Base-by-base conservation (phyloP, 2,797 vertebrate species). In the Amazona finschi region DNA sequence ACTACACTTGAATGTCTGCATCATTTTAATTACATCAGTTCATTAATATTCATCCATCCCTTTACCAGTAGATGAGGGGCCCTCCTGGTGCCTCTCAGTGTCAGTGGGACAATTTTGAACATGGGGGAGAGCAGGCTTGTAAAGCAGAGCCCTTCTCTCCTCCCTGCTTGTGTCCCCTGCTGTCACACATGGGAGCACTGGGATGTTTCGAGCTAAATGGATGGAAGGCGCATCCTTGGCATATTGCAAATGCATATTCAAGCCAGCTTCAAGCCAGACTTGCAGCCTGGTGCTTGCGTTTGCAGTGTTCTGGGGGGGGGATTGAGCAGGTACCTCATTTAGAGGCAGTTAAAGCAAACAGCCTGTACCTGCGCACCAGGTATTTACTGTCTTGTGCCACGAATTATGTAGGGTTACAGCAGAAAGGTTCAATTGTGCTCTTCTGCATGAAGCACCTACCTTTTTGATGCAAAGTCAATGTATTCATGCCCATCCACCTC, bases 361-460 rank as follows among this genome's bases (percentile, higher is more conserved):
- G 96, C 92, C 95, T 87, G 94, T 95, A 84, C 87, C 85, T 94
- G 79, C 94, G 90, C 97, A 83, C 72, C 39, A 61, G 65, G 81
- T n/a, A 57, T 95, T 96, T 79, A 27, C 69, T 55, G 91, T 60
- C 80, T 27, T 9, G 46, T 89, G 72, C 90, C 92, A 64, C 95
- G 97, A 96, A 94, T 97, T 96, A 92, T 47, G 95, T 83, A 91
- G 97, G 96, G 91, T 98, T 95, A 92, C 70, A 89, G 97, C 58
- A 43, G 94, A 64, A 80, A 11, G 39, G 83, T 91, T 97, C 95
- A 96, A 96, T 96, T 75, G 49, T 86, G 93, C 94, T 85, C 4
- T 52, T 78, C 47, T 75, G 33, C 86, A 27, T 47, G 5, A 74
- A 93, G 64, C 39, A 3, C 41, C 73, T 74, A 30, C 41, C 65